These are phyloP conservation scores for Parapsyche elsis DNA, from an alignment of 1,140 invertebrate genomes.

Conservation along the genomic window DNA sequence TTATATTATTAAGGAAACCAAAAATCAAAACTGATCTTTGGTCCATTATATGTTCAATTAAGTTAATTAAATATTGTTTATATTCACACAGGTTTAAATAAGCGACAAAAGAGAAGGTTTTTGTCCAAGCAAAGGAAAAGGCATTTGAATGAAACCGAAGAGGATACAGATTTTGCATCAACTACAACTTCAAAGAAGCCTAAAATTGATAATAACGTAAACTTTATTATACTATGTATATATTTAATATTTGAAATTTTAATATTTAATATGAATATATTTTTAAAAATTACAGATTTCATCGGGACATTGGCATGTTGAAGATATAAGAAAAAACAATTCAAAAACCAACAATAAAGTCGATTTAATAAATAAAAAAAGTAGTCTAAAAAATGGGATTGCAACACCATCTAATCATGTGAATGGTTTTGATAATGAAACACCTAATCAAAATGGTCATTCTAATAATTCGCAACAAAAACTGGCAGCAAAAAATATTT, in stretches of 20 bases:
- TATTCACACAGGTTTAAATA: slow-evolving; percentile 45
- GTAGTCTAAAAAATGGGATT: background rate
- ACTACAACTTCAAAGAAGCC: background rate
- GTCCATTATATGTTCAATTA: background rate
- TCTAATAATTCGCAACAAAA: background rate
- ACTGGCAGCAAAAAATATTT: background rate
- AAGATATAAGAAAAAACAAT: slow-evolving; percentile 36
- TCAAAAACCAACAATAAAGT: background rate
- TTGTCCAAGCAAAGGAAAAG: slow-evolving; percentile 47
- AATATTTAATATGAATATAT: background rate
- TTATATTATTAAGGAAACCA: no score
- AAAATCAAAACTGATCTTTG: no score
- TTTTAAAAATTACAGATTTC: slow-evolving; percentile 28
- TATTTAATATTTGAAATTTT: background rate
- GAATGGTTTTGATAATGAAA: background rate
- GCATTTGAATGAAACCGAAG: slow-evolving; percentile 17
- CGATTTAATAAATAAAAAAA: background rate
- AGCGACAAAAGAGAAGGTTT: slow-evolving; percentile 48
- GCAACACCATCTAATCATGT: background rate
- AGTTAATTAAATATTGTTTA: background rate
- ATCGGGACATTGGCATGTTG: slow-evolving; percentile 45
- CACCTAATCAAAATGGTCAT: background rate
- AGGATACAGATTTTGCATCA: slow-evolving; percentile 3
- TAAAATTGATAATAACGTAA: slow-evolving; percentile 34
- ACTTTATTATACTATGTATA: background rate